Percentiles rank a stretch among this genome's conserved stretches.
Conservation (phyloP, 1,140 invertebrate genomes). For the Lepidurus couesii region DNA sequence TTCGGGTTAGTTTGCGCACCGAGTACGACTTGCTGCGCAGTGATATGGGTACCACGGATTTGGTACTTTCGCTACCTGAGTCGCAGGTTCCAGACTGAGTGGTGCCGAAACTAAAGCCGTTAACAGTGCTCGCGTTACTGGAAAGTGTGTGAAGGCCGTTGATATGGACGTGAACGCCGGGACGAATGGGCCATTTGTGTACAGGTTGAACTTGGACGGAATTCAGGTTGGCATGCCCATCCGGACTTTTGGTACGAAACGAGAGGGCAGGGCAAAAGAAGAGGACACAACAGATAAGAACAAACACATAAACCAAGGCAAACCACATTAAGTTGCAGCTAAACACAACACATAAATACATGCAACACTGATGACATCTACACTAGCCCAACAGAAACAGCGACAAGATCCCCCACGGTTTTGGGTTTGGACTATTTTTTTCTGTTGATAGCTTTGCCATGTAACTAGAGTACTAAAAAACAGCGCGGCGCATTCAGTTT, state of each 20-base stretch:
- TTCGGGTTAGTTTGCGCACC: background rate
- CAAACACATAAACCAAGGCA: conserved; percentile 25
- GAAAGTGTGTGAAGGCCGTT: conserved; percentile 62
- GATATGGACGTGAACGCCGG: conserved; percentile 78
- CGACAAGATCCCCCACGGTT: background rate
- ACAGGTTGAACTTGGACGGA: conserved; percentile 39
- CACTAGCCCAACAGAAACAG: background rate
- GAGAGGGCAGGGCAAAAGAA: background rate
- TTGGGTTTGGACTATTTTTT: background rate
- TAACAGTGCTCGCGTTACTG: conserved; percentile 23
- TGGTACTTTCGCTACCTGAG: conserved; percentile 33
- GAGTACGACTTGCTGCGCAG: conserved; percentile 16
- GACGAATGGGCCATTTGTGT: conserved; percentile 75
- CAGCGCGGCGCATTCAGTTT: no score
- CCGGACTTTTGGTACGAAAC: conserved; percentile 31
- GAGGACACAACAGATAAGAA: conserved; percentile 10
- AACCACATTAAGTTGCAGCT: conserved; percentile 22
- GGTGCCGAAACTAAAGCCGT: conserved; percentile 22
- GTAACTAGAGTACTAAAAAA: no score
- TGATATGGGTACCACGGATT: conserved; percentile 27
- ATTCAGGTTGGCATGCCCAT: conserved; percentile 29
- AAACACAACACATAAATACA: conserved; percentile 16
- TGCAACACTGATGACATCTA: conserved; percentile 3
- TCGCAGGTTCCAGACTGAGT: background rate
- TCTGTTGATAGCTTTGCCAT: background rate